phyloP scores from a whole-genome alignment of 2,113 vertebrate species.

The Syngnathus typhle region DNA sequence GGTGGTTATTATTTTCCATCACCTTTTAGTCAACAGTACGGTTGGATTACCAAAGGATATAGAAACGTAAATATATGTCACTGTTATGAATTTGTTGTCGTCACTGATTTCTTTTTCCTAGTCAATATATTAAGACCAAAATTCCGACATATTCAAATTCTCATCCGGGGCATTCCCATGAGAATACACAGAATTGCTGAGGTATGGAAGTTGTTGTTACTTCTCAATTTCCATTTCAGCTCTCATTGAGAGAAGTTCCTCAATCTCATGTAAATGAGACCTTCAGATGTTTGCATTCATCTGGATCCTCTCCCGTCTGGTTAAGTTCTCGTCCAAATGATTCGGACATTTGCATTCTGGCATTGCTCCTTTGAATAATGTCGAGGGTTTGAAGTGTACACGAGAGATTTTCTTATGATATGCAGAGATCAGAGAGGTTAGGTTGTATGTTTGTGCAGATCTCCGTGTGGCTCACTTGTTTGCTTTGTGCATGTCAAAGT shows the following conservation, averaged over 20 bases:
- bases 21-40: not conserved
- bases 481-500: not conserved
- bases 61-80: too few relatives aligned
- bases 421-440: not conserved
- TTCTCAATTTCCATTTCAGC: not conserved
- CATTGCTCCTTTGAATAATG: not conserved
- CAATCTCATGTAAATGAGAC: not conserved
- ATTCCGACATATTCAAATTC: too few relatives aligned
- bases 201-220: too few relatives aligned
- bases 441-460: not conserved
- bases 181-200: too few relatives aligned
- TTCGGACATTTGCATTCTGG: slow-evolving; percentile 5
- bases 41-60: not conserved
- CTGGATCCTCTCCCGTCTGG: not conserved
- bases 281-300: slow-evolving; percentile 10
- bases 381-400: not conserved
- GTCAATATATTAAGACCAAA: too few relatives aligned
- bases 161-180: too few relatives aligned
- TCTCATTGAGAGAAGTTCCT: not conserved
- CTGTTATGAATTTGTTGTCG: too few relatives aligned
- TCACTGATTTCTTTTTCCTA: too few relatives aligned
- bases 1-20: too few relatives aligned
- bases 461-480: not conserved
- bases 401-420: not conserved
- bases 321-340: not conserved